Evolutionary conservation across 2,888 invertebrate genomes (phyloP), one percentile per base, ranked within the genome.

Genomic region (Linnaemya vulpina): DNA sequence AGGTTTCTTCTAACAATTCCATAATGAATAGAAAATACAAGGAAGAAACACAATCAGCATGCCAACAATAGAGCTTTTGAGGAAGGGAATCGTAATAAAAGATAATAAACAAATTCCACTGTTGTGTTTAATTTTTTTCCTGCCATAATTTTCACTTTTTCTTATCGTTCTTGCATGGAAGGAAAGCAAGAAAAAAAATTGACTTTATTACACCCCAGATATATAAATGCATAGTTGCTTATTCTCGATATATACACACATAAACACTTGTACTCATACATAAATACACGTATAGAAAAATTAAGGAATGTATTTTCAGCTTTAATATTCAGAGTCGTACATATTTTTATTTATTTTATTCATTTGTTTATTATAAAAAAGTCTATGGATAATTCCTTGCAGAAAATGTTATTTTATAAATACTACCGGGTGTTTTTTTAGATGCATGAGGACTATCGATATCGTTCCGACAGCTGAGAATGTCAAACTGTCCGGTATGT

Each of bases 191-290:
- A 73, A 77, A 83, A 63, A 77, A 73, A 77, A 83, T 77, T 83
- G 74, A 65, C 62, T 83, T 83, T 83, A 75, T 83, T 79, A 70
- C 38, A 83, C 74, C 74, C 63, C 43, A 79, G 78, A 63, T 83
- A 70, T 83, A 70, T 78, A 38, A 63, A 71, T 70, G 53, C 65
- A 55, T 65, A 75, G 25, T 63, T 9, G 8, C 43, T 17, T 43
- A 9, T 53, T 53, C 13, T 22, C n/a, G n/a, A n/a, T n/a, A n/a
- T n/a, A n/a, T n/a, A n/a, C n/a, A 25, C 25, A 13, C 25, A 13
- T 25, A 13, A 22, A 53, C 53, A 22, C 25, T n/a, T n/a, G n/a
- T n/a, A n/a, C n/a, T n/a, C n/a, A 20, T 17, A 5, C 9, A 49
- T n/a, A 49, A 8, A 53, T 4, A 25, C 13, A 53, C 25, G 13